Evolutionary conservation across 2,797 vertebrate species (phyloP).

Genomic region (Atherinosoma microstoma): DNA sequence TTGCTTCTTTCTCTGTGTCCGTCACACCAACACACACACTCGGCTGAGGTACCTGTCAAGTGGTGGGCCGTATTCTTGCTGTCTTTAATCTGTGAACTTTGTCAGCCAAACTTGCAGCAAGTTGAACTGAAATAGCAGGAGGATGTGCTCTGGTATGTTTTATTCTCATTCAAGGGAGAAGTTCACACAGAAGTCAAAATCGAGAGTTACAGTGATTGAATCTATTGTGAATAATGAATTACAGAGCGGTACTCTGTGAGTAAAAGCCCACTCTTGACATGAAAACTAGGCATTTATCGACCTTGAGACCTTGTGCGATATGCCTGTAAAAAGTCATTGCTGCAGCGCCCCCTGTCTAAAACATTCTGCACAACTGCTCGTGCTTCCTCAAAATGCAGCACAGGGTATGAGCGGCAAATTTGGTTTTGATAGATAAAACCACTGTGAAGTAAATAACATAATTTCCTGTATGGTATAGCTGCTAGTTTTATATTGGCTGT

Average conservation of each 20-base stretch:
- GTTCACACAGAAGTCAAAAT: constrained; percentile 11
- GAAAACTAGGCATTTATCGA: not conserved
- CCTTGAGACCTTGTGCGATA: constrained; percentile 2
- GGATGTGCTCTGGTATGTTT: constrained; percentile 19
- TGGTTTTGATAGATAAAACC: not conserved
- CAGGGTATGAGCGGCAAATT: not conserved
- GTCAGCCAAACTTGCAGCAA: constrained; percentile 18
- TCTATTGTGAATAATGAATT: not conserved
- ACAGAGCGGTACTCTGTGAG: not conserved
- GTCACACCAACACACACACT: constrained; percentile 22
- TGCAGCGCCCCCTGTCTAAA: not conserved
- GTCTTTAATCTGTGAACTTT: constrained; percentile 36
- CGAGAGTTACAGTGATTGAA: not conserved
- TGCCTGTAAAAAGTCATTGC: not conserved
- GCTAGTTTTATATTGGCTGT: not conserved
- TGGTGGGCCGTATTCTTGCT: constrained; percentile 29
- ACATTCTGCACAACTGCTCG: not conserved
- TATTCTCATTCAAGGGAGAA: constrained; percentile 1
- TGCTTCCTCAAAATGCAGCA: not conserved
- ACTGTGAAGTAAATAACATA: not conserved
- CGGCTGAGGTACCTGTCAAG: constrained; percentile 50
- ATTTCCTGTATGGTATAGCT: constrained; percentile 7
- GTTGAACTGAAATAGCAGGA: constrained; percentile 11
- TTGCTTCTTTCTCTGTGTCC: constrained; percentile 50
- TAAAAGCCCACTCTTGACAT: not conserved